Percentiles rank a stretch among this genome's conserved stretches.
Conservation (phyloP, 1,140 invertebrate species). For the Leptinotarsa defecta region DNA sequence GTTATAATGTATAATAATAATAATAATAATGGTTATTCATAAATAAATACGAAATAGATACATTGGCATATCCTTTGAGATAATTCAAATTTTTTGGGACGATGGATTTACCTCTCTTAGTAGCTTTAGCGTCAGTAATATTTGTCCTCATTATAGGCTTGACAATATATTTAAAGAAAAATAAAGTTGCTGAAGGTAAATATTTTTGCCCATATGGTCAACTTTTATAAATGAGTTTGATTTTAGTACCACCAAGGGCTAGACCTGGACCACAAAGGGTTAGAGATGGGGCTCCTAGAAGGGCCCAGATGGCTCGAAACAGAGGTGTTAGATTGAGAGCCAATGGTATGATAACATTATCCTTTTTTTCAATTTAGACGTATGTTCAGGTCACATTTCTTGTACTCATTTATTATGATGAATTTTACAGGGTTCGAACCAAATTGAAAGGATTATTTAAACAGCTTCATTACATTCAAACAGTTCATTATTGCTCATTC, state of each 20-base stretch:
- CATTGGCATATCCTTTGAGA: too few relatives aligned
- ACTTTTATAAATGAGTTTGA: neutral
- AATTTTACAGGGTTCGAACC: too few relatives aligned
- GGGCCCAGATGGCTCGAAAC: slow-evolving; percentile 66
- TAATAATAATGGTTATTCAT: slow-evolving; percentile 2
- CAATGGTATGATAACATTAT: slow-evolving; percentile 56
- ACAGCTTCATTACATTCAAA: neutral
- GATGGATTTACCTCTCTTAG: slow-evolving; percentile 55
- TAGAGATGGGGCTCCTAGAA: slow-evolving; percentile 60
- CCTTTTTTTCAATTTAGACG: too few relatives aligned
- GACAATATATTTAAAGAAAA: slow-evolving; percentile 53
- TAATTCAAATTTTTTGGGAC: neutral
- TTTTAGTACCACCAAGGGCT: slow-evolving; percentile 31
- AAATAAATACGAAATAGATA: neutral
- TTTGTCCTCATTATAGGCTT: slow-evolving; percentile 57
- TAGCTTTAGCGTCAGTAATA: slow-evolving; percentile 56
- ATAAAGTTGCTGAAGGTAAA: slow-evolving; percentile 41
- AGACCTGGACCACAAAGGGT: slow-evolving; percentile 46
- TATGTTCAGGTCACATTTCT: too few relatives aligned
- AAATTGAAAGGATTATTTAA: too few relatives aligned
- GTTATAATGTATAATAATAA: slow-evolving; percentile 3
- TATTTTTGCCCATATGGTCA: slow-evolving; percentile 36
- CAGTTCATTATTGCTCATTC: neutral
- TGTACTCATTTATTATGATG: too few relatives aligned
- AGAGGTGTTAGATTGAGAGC: slow-evolving; percentile 65